Evolutionary conservation across 64 coral and sea anemone genomes (phyloP).

Genomic region (Stichodactyla mertensii): DNA sequence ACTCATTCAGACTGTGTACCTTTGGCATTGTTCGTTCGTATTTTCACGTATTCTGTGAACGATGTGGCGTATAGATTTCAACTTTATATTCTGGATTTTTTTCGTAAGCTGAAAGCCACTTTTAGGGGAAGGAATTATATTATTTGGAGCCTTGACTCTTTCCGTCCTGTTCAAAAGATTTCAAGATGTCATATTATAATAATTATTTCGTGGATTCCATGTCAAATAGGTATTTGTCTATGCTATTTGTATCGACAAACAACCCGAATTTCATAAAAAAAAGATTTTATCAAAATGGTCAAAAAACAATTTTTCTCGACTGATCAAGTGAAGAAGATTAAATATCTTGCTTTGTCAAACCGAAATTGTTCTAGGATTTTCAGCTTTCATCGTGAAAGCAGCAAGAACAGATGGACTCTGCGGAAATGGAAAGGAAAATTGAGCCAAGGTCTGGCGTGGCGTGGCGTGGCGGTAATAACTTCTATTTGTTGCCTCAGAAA

Average conservation of each 20-base stretch:
- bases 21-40: background rate
- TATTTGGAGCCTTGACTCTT: slow-evolving; percentile 14
- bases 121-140: background rate
- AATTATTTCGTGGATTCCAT: background rate
- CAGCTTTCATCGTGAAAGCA: background rate
- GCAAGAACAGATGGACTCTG: background rate
- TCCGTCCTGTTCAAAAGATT: slow-evolving; percentile 3
- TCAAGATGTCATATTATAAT: background rate
- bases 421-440: slow-evolving; percentile 6
- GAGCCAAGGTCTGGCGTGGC: slow-evolving; percentile 2
- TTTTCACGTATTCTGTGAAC: background rate
- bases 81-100: background rate
- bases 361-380: slow-evolving; percentile 1
- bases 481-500: background rate
- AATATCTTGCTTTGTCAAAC: background rate
- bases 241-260: background rate
- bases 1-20: background rate
- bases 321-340: background rate
- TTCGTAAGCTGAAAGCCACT: background rate
- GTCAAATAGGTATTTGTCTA: slow-evolving; percentile 8
- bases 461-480: background rate
- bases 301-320: slow-evolving; percentile 4
- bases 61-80: background rate
- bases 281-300: background rate
- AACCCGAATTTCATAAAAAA: slow-evolving; percentile 16